Conservation (phyloP, 2,888 invertebrate genomes). For the Tolmerus cingulatus region DNA sequence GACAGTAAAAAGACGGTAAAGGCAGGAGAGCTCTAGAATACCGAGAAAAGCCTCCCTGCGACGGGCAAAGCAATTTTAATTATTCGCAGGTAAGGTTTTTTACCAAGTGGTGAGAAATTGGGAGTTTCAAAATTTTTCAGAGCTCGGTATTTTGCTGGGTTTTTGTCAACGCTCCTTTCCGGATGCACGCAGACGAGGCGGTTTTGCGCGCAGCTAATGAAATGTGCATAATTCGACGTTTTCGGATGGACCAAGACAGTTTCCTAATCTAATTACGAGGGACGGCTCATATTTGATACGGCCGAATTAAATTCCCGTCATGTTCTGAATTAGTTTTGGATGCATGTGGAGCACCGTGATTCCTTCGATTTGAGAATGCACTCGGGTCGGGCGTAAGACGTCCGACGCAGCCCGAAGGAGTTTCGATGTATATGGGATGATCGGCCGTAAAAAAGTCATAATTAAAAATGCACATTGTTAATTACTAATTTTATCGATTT, state of each 20-base stretch:
- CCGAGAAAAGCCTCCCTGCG: background rate
- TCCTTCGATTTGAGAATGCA: conserved; percentile 19
- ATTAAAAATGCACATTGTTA: conserved; percentile 49
- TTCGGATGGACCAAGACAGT: background rate
- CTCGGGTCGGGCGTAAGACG: conserved; percentile 10
- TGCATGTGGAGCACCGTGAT: conserved; percentile 46
- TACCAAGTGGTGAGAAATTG: conserved; percentile 10
- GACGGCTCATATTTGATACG: conserved; percentile 30
- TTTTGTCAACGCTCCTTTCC: background rate
- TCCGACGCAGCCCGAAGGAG: background rate
- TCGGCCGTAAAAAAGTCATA: conserved; percentile 39
- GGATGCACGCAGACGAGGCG: background rate
- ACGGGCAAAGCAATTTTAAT: background rate
- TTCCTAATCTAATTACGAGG: conserved; percentile 46
- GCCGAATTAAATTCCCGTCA: conserved; percentile 28
- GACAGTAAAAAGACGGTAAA: background rate
- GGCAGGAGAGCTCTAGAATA: background rate
- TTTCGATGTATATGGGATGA: background rate
- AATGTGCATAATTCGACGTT: conserved; percentile 28
- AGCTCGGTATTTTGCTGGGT: background rate
- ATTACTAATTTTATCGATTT: conserved; percentile 47
- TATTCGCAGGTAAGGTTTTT: background rate
- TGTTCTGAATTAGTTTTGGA: conserved; percentile 39
- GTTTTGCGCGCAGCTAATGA: conserved; percentile 1
- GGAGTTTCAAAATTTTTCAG: conserved; percentile 12